Evolutionary conservation across 2,797 vertebrate species (phyloP).

Genomic region (Cercopithecus petaurista): DNA sequence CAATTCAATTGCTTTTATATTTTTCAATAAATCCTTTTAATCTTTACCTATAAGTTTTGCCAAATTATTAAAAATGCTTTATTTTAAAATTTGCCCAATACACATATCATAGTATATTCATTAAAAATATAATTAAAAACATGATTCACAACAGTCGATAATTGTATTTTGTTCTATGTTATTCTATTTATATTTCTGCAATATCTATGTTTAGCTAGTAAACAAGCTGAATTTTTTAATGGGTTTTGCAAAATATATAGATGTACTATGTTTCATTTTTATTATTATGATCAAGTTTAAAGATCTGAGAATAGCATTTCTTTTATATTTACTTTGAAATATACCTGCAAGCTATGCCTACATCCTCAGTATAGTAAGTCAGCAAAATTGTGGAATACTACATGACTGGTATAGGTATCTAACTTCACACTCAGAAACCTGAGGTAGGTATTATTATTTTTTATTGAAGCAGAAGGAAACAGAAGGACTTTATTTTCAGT

Average conservation of each 20-base stretch:
- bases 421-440: background rate
- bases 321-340: background rate
- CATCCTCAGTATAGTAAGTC: background rate
- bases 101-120: background rate
- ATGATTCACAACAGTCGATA: background rate
- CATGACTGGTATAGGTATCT: background rate
- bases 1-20: background rate
- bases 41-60: background rate
- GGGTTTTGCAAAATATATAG: background rate
- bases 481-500: background rate
- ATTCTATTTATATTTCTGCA: background rate
- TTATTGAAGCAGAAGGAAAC: background rate
- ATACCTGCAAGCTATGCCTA: background rate
- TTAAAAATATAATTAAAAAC: background rate
- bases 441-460: background rate
- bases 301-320: background rate
- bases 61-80: background rate
- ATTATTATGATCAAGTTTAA: background rate
- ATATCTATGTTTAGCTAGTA: background rate
- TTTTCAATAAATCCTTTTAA: background rate
- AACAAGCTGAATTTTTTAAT: background rate
- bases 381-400: background rate
- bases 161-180: background rate
- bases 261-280: background rate
- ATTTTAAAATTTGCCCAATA: background rate